Evolutionary conservation across 2,888 invertebrate genomes (phyloP), one percentile per base, ranked within the genome.

Genomic region (Drosophila rubida): DNA sequence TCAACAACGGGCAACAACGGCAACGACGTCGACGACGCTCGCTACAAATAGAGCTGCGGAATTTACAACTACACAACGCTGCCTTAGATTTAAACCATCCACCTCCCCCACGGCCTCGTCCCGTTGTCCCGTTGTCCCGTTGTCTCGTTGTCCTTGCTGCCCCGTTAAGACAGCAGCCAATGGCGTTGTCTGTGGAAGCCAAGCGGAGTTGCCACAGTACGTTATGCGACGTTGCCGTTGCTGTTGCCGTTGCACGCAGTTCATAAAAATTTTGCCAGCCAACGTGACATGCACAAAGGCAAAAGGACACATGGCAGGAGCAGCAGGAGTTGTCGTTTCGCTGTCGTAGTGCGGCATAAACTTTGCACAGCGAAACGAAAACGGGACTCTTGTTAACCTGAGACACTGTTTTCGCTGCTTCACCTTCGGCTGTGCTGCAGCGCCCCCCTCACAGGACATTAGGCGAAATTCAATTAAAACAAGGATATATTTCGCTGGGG

Each of bases 271-370:
- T 80, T 82, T 82, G 82, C 78, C 82, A 82, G 82, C 80, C 73
- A 82, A 82, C 82, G 80, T 82, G 82, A 82, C 86, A 78, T 82
- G 85, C 82, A 82, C 82, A 82, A 82, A 82, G 79, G 82, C 77
- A 67, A 84, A 72, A 79, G 80, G 82, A 79, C 81, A 79, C 78
- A 78, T 78, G 84, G 71, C 63, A 75, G 48, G 39, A 60, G 45
- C 50, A 27, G 13, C 37, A n/a, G n/a, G n/a, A n/a, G n/a, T n/a
- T n/a, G 16, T 48, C 14, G 35, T 48, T 13, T 44, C 23, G 14
- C 11, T 30, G 27, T 42, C 37, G 30, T 30, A 84, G 84, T 84
- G 80, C 68, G 79, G 81, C 81, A 76, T 76, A 84, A 81, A 81
- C 51, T 81, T 81, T 81, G 23, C 27, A 3, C 32, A 50, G 42